Conservation (phyloP, 2,113 vertebrate genomes). For the Poicephalus meyeri region DNA sequence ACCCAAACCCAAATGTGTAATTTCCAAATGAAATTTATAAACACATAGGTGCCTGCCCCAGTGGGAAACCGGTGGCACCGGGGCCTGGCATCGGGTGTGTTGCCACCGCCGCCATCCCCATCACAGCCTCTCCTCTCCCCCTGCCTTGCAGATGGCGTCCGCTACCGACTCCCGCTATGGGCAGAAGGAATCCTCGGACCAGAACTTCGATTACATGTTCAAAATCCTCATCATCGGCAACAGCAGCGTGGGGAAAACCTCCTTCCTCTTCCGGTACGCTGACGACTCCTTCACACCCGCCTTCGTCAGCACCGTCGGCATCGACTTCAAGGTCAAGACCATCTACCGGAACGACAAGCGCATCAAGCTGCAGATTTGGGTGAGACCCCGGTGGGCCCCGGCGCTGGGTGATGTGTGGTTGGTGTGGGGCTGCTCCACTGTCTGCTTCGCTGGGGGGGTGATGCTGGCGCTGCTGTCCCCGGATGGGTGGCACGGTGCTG, state of each 20-base stretch:
- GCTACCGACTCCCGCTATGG: slow-evolving; percentile 91
- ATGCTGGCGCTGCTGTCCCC: not conserved
- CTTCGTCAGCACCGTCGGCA: slow-evolving; percentile 89
- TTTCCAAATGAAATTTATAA: not conserved
- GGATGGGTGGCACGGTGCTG: not conserved
- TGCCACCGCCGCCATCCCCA: rapidly evolving
- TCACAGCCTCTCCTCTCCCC: not conserved
- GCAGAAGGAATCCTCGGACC: slow-evolving; percentile 86
- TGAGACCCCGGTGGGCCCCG: slow-evolving; percentile 48
- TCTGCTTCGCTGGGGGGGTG: not conserved
- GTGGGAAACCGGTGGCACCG: rapidly evolving
- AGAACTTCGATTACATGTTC: slow-evolving; percentile 92
- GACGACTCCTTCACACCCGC: slow-evolving; percentile 89
- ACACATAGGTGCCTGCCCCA: rapidly evolving
- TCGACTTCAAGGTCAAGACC: slow-evolving; percentile 92
- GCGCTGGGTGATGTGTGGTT: not conserved
- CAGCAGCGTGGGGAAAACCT: slow-evolving; percentile 89
- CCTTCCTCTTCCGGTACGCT: slow-evolving; percentile 90
- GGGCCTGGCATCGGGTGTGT: rapidly evolving
- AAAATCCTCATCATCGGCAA: slow-evolving; percentile 91
- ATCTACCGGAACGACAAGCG: slow-evolving; percentile 88
- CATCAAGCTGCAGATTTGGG: slow-evolving; percentile 92
- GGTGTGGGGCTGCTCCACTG: rapidly evolving
- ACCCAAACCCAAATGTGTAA: not conserved
- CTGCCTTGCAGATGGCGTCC: slow-evolving; percentile 87